Evolutionary conservation across 2,113 vertebrate species (phyloP), one percentile per base, ranked within the genome.

Genomic region (Delphinus delphis): DNA sequence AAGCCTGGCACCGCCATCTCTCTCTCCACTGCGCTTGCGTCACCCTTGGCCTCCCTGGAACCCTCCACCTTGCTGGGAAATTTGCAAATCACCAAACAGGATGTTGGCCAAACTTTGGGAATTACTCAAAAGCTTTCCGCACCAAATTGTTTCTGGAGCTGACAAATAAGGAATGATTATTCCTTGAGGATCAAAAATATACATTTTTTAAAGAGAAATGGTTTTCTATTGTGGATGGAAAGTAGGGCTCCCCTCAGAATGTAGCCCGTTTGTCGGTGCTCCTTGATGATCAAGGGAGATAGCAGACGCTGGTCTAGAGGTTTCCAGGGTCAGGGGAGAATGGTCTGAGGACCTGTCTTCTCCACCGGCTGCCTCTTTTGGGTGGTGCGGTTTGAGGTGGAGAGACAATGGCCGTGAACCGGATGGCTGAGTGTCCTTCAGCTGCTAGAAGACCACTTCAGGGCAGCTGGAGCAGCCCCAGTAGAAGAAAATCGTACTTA

Each of bases 401-500:
- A 73, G 65, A 80, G n/a, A 73, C 71, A 67, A 87, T 1, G 6
- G 13, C 55, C 36, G 31, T 41, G 36, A 41, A 14, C 68, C 20
- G 68, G 62, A 58, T 4, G 13, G 53, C 90, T 13, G 28, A 95
- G 83, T 25, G 47, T 74, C 63, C 86, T 89, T 38, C 55, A 38
- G 36, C 50, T 63, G 62, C 44, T 5, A 67, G n/a, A 58, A 74
- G 74, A 65, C 73, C 25, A 81, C 89, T 95, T 81, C 77, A 67
- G 90, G 41, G 74, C 50, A 70, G 38, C 70, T 1, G 63, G 44
- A 41, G 11, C 55, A 55, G 90, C 38, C n/a, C 4, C 58, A 38
- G 74, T 18, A 12, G 73, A 41, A 9, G n/a, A 77, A 58, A 20
- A 62, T 8, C n/a, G 65, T 36, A 31, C 65, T 96, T 79, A 65